Evolutionary conservation across 2,888 invertebrate genomes (phyloP).

Genomic region (Oxycera nigricornis): DNA sequence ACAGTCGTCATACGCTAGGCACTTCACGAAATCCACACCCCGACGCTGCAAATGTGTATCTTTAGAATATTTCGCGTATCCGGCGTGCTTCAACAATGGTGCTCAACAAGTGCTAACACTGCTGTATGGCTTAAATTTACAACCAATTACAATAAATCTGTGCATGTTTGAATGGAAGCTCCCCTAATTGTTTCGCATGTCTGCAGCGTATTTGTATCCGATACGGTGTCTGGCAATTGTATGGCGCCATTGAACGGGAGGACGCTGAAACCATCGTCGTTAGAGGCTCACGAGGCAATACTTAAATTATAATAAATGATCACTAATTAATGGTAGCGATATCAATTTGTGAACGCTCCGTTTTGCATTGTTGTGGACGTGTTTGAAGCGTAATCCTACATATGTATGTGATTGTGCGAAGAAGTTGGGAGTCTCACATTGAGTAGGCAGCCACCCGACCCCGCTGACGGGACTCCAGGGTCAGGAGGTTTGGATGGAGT

Average conservation of each 20-base stretch:
- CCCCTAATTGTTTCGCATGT: slow-evolving; percentile 21
- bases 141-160: background rate
- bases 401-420: background rate
- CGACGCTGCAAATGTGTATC: too few species aligned
- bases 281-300: background rate
- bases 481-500: background rate
- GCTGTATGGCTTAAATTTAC: too few species aligned
- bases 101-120: too few species aligned
- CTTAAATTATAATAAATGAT: slow-evolving; percentile 40
- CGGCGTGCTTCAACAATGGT: too few species aligned
- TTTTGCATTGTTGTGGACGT: slow-evolving; percentile 32
- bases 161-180: slow-evolving; percentile 1
- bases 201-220: slow-evolving; percentile 16
- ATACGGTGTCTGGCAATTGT: background rate
- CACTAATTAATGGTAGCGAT: slow-evolving; percentile 32
- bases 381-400: background rate
- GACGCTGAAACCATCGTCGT: slow-evolving; percentile 21
- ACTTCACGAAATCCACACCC: too few species aligned
- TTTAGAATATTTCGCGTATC: too few species aligned
- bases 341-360: slow-evolving; percentile 43
- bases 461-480: background rate
- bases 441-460: background rate
- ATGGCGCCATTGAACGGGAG: slow-evolving; percentile 22
- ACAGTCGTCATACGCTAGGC: too few species aligned
- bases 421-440: background rate